Evolutionary conservation across 2,888 invertebrate species (phyloP), one percentile per base, ranked within the genome.

Genomic region (Lamproptera curius): DNA sequence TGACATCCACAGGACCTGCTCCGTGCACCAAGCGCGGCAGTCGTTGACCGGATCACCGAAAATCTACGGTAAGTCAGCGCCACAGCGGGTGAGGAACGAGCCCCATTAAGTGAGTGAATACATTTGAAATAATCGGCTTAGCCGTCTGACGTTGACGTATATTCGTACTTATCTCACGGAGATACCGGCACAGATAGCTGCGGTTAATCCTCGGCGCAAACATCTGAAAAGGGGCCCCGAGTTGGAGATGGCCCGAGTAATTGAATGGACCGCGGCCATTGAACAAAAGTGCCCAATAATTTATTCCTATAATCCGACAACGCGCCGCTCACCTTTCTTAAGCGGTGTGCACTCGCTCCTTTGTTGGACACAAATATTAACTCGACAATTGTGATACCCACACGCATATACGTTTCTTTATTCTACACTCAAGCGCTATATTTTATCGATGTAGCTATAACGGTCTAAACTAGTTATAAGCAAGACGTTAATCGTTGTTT

Each of bases 91-190:
- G 86, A 87, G 86, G 85, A 87, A 85, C 81, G 86, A 84, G 79
- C 70, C 78, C 85, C 87, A 87, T 87, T 87, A 87, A 82, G 86
- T 86, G 85, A 86, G 87, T 87, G 86, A 87, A 87, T 87, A 87
- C 86, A 86, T 87, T 87, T 87, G 85, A 87, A 86, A 86, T 87
- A 86, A 87, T 87, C 87, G 85, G 87, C 87, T 86, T 87, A 86
- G 79, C 69, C 80, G 81, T 79, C 79, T 79, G 86, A 87, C 87
- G 87, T 87, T 87, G 87, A 87, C 87, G 84, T 85, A 87, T 87
- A 85, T 84, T 83, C 84, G 81, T 84, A 86, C 85, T 87, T 87
- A 87, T 86, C 86, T 83, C 78, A 80, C 83, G 78, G 68, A 86
- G 87, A 86, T 87, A 86, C 86, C 86, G 79, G 78, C 82, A 82